phyloP scores from a whole-genome alignment of 2,888 invertebrate genomes.

The Melinopterus prodromus region DNA sequence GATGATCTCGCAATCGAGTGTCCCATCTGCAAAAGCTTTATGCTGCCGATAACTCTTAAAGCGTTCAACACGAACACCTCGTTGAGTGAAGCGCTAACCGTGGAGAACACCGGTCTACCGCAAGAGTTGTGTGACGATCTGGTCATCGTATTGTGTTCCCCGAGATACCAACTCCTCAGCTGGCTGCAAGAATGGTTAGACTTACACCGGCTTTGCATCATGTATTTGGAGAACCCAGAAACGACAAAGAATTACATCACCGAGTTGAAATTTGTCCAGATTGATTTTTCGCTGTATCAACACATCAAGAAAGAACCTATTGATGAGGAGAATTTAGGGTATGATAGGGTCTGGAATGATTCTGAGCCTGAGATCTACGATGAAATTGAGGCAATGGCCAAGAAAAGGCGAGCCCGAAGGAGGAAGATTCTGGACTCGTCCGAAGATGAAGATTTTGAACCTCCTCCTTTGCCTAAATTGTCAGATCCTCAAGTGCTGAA shows the following conservation, averaged over 20 bases:
- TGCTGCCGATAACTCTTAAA: conserved; percentile 54
- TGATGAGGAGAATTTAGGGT: conserved; percentile 46
- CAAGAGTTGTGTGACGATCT: conserved; percentile 75
- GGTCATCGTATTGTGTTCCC: conserved; percentile 74
- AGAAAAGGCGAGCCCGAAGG: conserved; percentile 68
- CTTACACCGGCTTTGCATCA: conserved; percentile 65
- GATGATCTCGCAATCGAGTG: conserved; percentile 56
- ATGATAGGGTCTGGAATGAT: conserved; percentile 48
- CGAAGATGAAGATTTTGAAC: conserved; percentile 24
- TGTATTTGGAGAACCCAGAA: conserved; percentile 65
- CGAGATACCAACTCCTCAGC: conserved; percentile 74
- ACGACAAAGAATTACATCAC: conserved; percentile 73
- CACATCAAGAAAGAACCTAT: conserved; percentile 66
- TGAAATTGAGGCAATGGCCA: conserved; percentile 55
- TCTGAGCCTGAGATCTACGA: conserved; percentile 58
- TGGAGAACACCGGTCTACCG: conserved; percentile 71
- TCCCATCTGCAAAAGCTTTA: conserved; percentile 56
- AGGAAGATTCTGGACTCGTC: conserved; percentile 26
- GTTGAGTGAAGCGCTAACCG: conserved; percentile 60
- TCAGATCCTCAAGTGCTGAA: conserved; percentile 65
- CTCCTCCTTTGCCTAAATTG: background rate
- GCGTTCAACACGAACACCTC: conserved; percentile 56
- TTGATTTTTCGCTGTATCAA: conserved; percentile 70
- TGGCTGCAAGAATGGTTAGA: conserved; percentile 73
- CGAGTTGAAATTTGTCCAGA: conserved; percentile 77